Conservation (phyloP, 2,113 vertebrate species). For the Zingel zingel region DNA sequence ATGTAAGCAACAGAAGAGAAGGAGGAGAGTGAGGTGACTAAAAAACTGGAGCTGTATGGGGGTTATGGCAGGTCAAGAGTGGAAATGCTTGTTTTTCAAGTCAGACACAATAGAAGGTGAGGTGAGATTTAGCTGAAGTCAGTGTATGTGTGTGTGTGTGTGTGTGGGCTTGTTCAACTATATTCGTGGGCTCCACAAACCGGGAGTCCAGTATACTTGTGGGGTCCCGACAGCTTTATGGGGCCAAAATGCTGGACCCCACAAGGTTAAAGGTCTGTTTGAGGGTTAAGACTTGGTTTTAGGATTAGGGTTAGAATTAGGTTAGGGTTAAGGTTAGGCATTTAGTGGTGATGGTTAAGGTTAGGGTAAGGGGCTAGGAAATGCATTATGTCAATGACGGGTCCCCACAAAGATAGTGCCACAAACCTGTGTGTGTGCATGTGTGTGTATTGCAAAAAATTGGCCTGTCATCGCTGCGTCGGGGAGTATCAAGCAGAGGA, state of each 20-base stretch:
- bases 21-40: neutral
- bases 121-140: neutral
- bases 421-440: neutral
- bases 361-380: no score
- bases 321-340: no score
- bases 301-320: no score
- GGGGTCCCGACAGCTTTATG: no score
- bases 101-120: neutral
- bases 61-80: constrained; percentile 29
- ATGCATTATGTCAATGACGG: no score
- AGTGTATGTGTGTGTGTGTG: neutral
- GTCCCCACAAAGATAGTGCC: no score
- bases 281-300: no score
- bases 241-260: no score
- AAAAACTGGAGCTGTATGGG: constrained; percentile 13
- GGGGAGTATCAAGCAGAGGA: neutral
- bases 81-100: neutral
- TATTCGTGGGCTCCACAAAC: no score
- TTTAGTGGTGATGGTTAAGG: no score
- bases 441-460: neutral
- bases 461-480: neutral
- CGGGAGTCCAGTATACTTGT: no score
- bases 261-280: no score
- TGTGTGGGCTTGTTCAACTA: neutral
- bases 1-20: neutral